These are phyloP conservation scores for Capreolus pygargus DNA, from an alignment of 2,113 vertebrate species.

Conservation along the genomic window DNA sequence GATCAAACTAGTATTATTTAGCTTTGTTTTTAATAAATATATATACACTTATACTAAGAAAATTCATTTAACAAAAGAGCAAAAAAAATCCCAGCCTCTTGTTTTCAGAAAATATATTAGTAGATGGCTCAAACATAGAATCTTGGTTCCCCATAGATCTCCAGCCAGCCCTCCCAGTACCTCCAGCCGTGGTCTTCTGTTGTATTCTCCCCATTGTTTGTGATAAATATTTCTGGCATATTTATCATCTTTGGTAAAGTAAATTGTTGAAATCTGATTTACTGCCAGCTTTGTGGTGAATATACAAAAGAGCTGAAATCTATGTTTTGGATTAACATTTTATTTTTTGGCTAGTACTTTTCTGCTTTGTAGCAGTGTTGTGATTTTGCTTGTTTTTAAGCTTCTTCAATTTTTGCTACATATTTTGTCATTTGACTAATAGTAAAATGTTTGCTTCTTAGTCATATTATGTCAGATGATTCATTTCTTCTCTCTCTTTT, in stretches of 20 bases:
- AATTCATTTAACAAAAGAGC: not conserved
- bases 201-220: not conserved
- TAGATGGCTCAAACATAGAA: not conserved
- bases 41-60: not conserved
- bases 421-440: conserved; percentile 65
- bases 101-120: not conserved
- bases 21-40: not conserved
- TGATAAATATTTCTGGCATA: not conserved
- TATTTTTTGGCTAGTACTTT: conserved; percentile 8
- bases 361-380: conserved; percentile 7
- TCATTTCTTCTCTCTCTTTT: conserved; percentile 43
- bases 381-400: conserved; percentile 25
- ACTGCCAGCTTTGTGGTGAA: not conserved
- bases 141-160: not conserved
- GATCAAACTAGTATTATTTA: not conserved
- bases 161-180: not conserved
- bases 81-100: not conserved
- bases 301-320: not conserved
- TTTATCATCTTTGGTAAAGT: conserved; percentile 20
- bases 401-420: conserved; percentile 44
- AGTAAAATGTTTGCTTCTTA: conserved; percentile 58
- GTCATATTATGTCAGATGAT: conserved; percentile 52
- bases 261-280: conserved; percentile 20
- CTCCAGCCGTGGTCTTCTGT: not conserved
- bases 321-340: not conserved